A percentile compares a stretch with the other conserved stretches of the same genome.
phyloP scores from a whole-genome alignment of 2,797 vertebrate species.

The Amniataba percoides region DNA sequence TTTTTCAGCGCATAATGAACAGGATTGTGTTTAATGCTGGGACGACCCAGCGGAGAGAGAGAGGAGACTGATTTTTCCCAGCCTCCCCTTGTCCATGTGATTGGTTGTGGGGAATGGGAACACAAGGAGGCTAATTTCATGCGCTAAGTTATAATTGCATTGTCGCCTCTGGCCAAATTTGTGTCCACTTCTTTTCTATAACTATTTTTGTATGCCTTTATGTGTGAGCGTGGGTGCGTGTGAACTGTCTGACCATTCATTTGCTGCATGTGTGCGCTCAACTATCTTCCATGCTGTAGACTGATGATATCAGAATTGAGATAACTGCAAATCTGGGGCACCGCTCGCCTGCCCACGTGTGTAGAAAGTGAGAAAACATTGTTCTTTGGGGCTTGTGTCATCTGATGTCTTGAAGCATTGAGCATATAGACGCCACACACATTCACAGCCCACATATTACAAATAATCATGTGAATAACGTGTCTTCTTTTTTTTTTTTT shows the following conservation, averaged over 20 bases:
- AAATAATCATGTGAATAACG: slow-evolving; percentile 59
- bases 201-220: slow-evolving; percentile 32
- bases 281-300: slow-evolving; percentile 18
- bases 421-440: slow-evolving; percentile 22
- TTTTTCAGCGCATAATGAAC: slow-evolving; percentile 78
- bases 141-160: slow-evolving; percentile 93
- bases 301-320: slow-evolving; percentile 43
- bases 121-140: slow-evolving; percentile 95
- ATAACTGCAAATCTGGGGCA: slow-evolving; percentile 39
- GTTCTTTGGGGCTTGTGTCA: slow-evolving; percentile 55
- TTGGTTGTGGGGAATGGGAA: slow-evolving; percentile 93
- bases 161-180: slow-evolving; percentile 90
- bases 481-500: slow-evolving; percentile 27
- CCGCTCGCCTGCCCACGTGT: slow-evolving; percentile 22
- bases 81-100: slow-evolving; percentile 90
- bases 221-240: slow-evolving; percentile 21
- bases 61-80: slow-evolving; percentile 71
- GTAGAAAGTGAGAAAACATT: slow-evolving; percentile 46
- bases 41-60: slow-evolving; percentile 53
- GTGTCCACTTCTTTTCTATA: slow-evolving; percentile 83
- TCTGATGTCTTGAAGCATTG: slow-evolving; percentile 44
- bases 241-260: slow-evolving; percentile 36
- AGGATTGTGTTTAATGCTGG: slow-evolving; percentile 80
- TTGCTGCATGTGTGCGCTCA: neutral
- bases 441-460: slow-evolving; percentile 18